A percentile compares a stretch with the other conserved stretches of the same genome.
These are phyloP conservation scores for Archocentrus centrarchus DNA, from an alignment of 2,113 vertebrate species.

Conservation along the genomic window DNA sequence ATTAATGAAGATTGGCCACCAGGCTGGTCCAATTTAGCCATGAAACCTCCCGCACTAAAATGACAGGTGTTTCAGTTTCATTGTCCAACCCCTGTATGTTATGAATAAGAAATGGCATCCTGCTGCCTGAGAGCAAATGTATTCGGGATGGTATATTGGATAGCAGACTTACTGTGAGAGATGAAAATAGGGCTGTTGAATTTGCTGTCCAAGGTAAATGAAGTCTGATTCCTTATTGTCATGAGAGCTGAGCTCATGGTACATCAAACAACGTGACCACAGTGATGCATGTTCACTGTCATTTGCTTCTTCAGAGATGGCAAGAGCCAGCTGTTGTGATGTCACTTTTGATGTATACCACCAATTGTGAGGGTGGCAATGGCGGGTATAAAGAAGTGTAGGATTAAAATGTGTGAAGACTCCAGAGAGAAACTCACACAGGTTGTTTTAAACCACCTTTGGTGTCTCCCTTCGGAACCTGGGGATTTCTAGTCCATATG, in stretches of 20 bases:
- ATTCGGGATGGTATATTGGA: background rate
- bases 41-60: too few relatives aligned
- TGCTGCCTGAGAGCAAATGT: background rate
- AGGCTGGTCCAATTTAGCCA: too few relatives aligned
- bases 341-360: background rate
- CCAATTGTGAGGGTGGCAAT: too few relatives aligned
- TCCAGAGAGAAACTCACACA: too few relatives aligned
- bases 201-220: constrained; percentile 24
- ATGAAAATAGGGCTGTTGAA: constrained; percentile 2
- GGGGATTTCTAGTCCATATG: too few relatives aligned
- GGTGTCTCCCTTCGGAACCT: too few relatives aligned
- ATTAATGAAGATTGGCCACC: too few relatives aligned
- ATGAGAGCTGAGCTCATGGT: constrained; percentile 24
- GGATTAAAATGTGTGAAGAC: too few relatives aligned
- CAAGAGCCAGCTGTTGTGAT: background rate
- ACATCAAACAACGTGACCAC: constrained; percentile 15
- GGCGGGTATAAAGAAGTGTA: too few relatives aligned
- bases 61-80: too few relatives aligned
- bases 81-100: background rate
- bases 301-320: background rate
- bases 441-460: too few relatives aligned
- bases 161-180: background rate
- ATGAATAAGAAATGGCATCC: background rate
- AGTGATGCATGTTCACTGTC: rapidly evolving
- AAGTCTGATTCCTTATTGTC: background rate